Evolutionary conservation across 2,888 invertebrate genomes (phyloP), one percentile per base, ranked within the genome.

Genomic region (Cryptocheilus praepositus): DNA sequence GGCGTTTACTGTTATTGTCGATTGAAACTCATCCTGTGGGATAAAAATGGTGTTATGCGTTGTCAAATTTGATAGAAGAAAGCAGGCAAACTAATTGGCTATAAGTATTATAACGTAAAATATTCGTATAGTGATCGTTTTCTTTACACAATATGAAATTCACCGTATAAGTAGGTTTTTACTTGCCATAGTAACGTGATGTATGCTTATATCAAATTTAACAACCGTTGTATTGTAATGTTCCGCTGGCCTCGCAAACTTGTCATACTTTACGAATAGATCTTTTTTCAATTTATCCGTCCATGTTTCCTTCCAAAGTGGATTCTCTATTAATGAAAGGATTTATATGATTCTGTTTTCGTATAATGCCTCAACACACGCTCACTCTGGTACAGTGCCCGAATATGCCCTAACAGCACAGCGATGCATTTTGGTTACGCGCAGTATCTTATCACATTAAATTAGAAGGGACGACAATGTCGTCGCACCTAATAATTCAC

Each of bases 171-270:
- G 5, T 25, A 25, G 22, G 22, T 4, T 36, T 44, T 54, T 62
- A 70, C 65, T 65, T 58, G 25, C 69, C 79, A 95, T 85, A 76
- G 93, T 91, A 43, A 94, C 90, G 83, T 95, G 94, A 60, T 90
- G 89, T 63, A 94, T 88, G 67, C 91, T 90, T 36, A 95, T 84
- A 28, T 90, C 90, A 53, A 94, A 88, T 25, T 77, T 79, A 16
- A 94, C 92, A 11, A 77, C 79, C 0, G 92, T 91, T 4, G 88
- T 85, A 73, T 91, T 90, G 76, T 87, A 89, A 79, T 91, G 91
- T 74, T 91, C 90, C 0, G 91, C 85, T 0, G 92, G 91, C 69
- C 91, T 88, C 7, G 91, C 90, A 74, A 91, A 91, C 82, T 91
- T 91, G 81, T 92, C 91, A 77, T 91, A 91, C 59, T 90, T 92